Conservation (phyloP, 2,113 vertebrate genomes). For the Triplophysa tibetana region DNA sequence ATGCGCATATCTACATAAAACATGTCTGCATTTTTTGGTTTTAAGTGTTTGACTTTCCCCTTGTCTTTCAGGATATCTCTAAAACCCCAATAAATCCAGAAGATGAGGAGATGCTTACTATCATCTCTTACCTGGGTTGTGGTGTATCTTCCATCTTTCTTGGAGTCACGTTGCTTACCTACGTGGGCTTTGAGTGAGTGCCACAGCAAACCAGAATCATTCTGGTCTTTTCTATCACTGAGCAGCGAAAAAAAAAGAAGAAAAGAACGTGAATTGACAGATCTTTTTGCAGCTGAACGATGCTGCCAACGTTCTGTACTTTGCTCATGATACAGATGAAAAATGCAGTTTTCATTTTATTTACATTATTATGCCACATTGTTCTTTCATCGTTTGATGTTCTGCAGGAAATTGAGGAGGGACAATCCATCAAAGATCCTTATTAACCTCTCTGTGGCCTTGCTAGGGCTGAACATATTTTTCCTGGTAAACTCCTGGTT, state of each 20-base stretch:
- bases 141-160: constrained; percentile 85
- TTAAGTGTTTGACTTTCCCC: neutral
- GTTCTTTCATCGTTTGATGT: neutral
- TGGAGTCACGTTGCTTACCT: constrained; percentile 79
- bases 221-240: too few relatives aligned
- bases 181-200: constrained; percentile 83
- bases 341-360: neutral
- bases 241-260: too few relatives aligned
- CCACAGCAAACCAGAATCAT: constrained; percentile 31
- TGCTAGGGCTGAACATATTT: constrained; percentile 80
- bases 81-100: constrained; percentile 55
- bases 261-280: too few relatives aligned
- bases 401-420: constrained; percentile 77
- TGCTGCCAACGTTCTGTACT: too few relatives aligned
- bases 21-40: neutral
- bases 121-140: constrained; percentile 82
- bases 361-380: neutral
- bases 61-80: constrained; percentile 76
- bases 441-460: constrained; percentile 78
- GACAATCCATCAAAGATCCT: constrained; percentile 90
- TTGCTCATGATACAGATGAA: neutral
- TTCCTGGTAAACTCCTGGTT: constrained; percentile 85
- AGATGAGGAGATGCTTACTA: constrained; percentile 72
- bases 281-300: too few relatives aligned
- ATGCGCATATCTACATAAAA: neutral